Evolutionary conservation across 2,888 invertebrate species (phyloP).

Genomic region (Tyria jacobaeae): DNA sequence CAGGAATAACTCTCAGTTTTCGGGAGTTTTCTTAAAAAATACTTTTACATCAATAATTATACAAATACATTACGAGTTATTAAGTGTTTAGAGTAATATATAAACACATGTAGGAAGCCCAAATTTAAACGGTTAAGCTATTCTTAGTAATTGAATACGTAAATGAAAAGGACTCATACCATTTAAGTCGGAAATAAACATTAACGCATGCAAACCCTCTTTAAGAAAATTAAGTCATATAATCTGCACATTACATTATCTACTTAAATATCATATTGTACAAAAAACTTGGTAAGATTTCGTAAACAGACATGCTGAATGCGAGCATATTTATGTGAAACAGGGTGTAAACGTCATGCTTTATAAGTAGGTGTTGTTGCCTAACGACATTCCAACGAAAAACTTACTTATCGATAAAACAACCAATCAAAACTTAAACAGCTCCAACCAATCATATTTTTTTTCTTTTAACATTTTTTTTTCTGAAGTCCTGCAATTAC

Average conservation of each 20-base stretch:
- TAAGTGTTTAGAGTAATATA: too few relatives aligned
- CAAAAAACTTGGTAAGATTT: slow-evolving; percentile 19
- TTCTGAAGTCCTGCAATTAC: not conserved
- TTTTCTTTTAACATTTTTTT: not conserved
- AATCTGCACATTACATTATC: not conserved
- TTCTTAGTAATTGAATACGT: too few relatives aligned
- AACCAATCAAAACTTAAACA: not conserved
- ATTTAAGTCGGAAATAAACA: too few relatives aligned
- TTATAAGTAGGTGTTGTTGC: slow-evolving; percentile 30
- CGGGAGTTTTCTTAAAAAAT: too few relatives aligned
- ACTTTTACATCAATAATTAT: too few relatives aligned
- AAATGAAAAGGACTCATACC: too few relatives aligned
- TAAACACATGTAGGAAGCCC: too few relatives aligned
- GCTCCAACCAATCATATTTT: not conserved
- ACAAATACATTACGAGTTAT: too few relatives aligned
- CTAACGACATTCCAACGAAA: slow-evolving; percentile 30
- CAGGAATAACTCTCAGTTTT: too few relatives aligned
- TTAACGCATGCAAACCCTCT: not conserved
- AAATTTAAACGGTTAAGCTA: too few relatives aligned
- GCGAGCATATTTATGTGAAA: slow-evolving; percentile 34
- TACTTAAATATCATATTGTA: not conserved
- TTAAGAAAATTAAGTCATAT: not conserved
- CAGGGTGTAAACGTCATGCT: slow-evolving; percentile 52
- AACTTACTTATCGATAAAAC: slow-evolving; percentile 15
- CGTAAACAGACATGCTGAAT: slow-evolving; percentile 33